Base-by-base conservation (phyloP, 1,140 invertebrate species). In the Limonius californicus region DNA sequence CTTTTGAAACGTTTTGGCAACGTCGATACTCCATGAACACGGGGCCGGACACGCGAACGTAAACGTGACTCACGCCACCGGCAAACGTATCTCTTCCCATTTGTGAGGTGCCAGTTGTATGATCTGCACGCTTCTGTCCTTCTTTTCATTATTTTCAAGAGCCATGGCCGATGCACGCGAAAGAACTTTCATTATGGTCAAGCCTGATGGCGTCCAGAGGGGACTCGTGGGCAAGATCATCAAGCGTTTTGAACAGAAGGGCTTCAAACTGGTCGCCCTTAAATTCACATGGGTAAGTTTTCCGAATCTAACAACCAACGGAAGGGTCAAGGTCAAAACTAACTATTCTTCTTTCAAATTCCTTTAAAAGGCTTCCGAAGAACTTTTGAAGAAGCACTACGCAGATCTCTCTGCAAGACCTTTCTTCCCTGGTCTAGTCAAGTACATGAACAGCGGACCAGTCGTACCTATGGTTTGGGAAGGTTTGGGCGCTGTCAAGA, bases 151-250 rank as follows among this genome's bases (percentile, higher is more conserved):
- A 54, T 54, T 62, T 54, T 43, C 50, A 8, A 16, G 72, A 70
- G 80, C 78, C 69, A 89, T 89, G 87, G 82, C 85, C 60, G 85
- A 84, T 65, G 86, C 86, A 76, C 84, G 83, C 67, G 96, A 98
- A 84, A 87, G 93, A 76, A 97, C 95, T 71, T 99, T 98, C 73
- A 92, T 99, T 73, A 97, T 97, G 88, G 84, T 99, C 60, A 99
- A 99, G 79, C 97, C 97, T 39, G 97, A 99, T 80, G 97, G 94
- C 59, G 97, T 99, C 66, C 95, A 98, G 74, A 86, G 97, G 57
- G 94, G 94, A 72, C 84, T 98, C 43, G 88, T 97, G 62, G 94
- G 94, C 32, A 90, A 94, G 77, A 98, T 98, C 72, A 92, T 98
- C 70, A 85, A 92, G 72, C 83, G 94, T 63, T 98, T 99, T 75